phyloP scores from a whole-genome alignment of 2,113 vertebrate genomes.

The Desmodus rotundus region DNA sequence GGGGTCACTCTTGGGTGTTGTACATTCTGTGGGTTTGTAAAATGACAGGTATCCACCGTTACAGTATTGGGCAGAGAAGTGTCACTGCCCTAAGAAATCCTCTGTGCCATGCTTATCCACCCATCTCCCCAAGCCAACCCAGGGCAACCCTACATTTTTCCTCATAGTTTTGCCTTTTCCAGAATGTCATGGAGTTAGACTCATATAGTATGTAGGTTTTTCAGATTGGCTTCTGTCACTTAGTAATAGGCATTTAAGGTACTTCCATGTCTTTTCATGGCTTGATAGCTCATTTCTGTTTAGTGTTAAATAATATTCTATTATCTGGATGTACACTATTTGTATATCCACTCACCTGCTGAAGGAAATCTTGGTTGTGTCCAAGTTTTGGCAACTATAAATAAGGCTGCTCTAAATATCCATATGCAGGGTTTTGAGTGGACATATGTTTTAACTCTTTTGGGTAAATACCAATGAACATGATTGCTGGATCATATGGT shows the following conservation, averaged over 20 bases:
- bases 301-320: not conserved
- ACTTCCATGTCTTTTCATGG: not conserved
- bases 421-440: not conserved
- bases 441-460: not conserved
- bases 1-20: not conserved
- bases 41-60: not conserved
- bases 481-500: not conserved
- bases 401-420: not conserved
- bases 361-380: not conserved
- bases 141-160: not conserved
- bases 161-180: not conserved
- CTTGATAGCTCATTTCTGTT: not conserved
- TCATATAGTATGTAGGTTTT: not conserved
- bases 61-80: not conserved
- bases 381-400: not conserved
- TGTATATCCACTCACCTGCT: too few relatives aligned
- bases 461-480: not conserved
- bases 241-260: not conserved
- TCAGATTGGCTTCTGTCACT: not conserved
- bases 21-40: not conserved
- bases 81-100: not conserved
- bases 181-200: not conserved
- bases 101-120: accelerated
- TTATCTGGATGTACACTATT: not conserved
- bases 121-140: too few relatives aligned